These are phyloP conservation scores for Spodoptera picta DNA, from an alignment of 2,888 invertebrate genomes.

Conservation along the genomic window DNA sequence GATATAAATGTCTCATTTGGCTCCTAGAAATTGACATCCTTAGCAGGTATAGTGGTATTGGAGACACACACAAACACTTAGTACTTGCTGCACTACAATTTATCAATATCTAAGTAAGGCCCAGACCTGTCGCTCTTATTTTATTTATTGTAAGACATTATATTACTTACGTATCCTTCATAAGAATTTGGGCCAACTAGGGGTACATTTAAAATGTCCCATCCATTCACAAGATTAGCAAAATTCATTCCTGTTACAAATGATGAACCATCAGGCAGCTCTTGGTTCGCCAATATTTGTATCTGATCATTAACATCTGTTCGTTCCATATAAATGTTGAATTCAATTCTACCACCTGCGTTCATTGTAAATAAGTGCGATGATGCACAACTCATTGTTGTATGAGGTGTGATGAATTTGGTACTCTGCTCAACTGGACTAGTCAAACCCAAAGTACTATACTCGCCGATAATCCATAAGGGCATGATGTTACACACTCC, in stretches of 20 bases:
- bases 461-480: conserved; percentile 58
- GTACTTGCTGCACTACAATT: too few relatives aligned
- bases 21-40: too few relatives aligned
- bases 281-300: conserved; percentile 58
- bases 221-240: conserved; percentile 41
- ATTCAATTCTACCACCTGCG: conserved; percentile 63
- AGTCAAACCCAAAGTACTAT: conserved; percentile 16
- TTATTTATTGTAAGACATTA: too few relatives aligned
- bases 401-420: conserved; percentile 57
- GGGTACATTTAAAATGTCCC: conserved; percentile 38
- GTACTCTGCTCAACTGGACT: conserved; percentile 57
- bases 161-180: conserved; percentile 8
- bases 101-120: too few relatives aligned
- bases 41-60: too few relatives aligned
- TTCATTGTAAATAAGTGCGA: conserved; percentile 61
- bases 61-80: too few relatives aligned
- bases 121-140: too few relatives aligned
- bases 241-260: too few relatives aligned
- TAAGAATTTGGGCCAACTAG: conserved; percentile 26
- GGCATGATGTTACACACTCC: conserved; percentile 48
- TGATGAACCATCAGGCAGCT: conserved; percentile 16
- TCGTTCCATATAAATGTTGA: conserved; percentile 62
- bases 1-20: too few relatives aligned
- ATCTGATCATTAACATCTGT: conserved; percentile 52
- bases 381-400: conserved; percentile 49